phyloP scores from a whole-genome alignment of 2,113 vertebrate genomes.

The Oophaga pumilio region DNA sequence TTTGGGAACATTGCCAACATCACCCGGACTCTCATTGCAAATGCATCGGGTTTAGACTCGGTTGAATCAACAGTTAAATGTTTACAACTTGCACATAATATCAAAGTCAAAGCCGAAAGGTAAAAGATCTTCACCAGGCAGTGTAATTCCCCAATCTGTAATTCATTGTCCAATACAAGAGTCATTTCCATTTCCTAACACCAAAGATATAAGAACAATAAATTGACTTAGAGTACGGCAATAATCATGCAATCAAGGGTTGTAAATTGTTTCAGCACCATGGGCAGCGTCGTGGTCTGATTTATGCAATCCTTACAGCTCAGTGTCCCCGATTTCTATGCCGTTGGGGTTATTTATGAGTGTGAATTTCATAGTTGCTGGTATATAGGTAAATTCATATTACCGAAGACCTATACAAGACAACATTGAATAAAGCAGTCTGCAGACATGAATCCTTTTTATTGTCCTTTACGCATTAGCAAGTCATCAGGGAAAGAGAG shows the following conservation, averaged over 20 bases:
- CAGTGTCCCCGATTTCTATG: neutral
- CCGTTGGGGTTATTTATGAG: neutral
- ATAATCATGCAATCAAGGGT: neutral
- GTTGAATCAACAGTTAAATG: neutral
- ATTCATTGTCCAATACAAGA: neutral
- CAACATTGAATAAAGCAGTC: constrained; percentile 20
- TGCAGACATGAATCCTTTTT: constrained; percentile 20
- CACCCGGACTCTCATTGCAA: neutral
- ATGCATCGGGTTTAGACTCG: neutral
- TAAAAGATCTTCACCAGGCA: neutral
- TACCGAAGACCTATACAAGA: too few species aligned
- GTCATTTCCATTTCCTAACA: constrained; percentile 7
- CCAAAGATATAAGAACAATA: constrained; percentile 12
- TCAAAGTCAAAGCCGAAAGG: constrained; percentile 1
- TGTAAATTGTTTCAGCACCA: constrained; percentile 5
- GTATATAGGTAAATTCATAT: constrained; percentile 16
- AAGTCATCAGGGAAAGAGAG: constrained; percentile 3
- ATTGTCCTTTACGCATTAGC: constrained; percentile 7
- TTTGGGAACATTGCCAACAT: too few species aligned
- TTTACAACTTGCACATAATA: neutral
- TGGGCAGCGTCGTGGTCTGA: neutral
- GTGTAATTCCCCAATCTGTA: neutral
- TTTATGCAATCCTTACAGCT: constrained; percentile 7
- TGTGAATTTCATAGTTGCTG: neutral
- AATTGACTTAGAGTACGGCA: neutral